Evolutionary conservation across 1,140 invertebrate species (phyloP).

Genomic region (Cherax quadricarinatus): DNA sequence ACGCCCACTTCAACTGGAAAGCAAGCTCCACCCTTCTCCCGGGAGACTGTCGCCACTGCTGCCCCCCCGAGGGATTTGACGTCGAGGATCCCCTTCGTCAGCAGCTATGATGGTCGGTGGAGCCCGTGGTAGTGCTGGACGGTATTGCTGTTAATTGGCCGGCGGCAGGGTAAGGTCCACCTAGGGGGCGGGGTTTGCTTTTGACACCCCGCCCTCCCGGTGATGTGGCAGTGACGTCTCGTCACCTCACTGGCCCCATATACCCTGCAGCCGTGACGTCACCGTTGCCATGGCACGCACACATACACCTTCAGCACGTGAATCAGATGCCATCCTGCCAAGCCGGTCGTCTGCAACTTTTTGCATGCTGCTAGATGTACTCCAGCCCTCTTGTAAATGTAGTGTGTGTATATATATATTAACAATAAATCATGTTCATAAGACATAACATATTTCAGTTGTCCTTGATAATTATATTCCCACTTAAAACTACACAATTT

Average conservation of each 20-base stretch:
- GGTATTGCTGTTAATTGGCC: slow-evolving; percentile 59
- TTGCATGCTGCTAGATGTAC: not conserved
- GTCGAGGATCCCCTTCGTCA: slow-evolving; percentile 2
- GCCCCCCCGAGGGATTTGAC: not conserved
- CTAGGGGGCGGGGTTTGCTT: slow-evolving; percentile 50
- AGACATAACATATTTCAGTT: not conserved
- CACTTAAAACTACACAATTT: not conserved
- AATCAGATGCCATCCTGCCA: not conserved
- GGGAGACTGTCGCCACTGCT: too few species aligned
- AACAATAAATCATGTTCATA: slow-evolving; percentile 11
- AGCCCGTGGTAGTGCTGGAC: not conserved
- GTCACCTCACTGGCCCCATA: slow-evolving; percentile 47
- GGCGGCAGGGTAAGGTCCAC: slow-evolving; percentile 55
- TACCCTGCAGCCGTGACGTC: slow-evolving; percentile 64
- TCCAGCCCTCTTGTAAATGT: slow-evolving; percentile 3
- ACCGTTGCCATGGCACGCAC: slow-evolving; percentile 31
- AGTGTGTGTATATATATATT: not conserved
- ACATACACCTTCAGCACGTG: not conserved
- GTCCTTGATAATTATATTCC: not conserved
- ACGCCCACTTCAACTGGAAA: not conserved
- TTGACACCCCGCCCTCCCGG: slow-evolving; percentile 47
- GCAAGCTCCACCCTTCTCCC: slow-evolving; percentile 40
- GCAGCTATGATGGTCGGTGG: slow-evolving; percentile 25
- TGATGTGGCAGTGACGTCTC: slow-evolving; percentile 61
- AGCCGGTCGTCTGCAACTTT: not conserved